Evolutionary conservation across 2,888 invertebrate genomes (phyloP), one percentile per base, ranked within the genome.

Genomic region (Venusia cambrica): DNA sequence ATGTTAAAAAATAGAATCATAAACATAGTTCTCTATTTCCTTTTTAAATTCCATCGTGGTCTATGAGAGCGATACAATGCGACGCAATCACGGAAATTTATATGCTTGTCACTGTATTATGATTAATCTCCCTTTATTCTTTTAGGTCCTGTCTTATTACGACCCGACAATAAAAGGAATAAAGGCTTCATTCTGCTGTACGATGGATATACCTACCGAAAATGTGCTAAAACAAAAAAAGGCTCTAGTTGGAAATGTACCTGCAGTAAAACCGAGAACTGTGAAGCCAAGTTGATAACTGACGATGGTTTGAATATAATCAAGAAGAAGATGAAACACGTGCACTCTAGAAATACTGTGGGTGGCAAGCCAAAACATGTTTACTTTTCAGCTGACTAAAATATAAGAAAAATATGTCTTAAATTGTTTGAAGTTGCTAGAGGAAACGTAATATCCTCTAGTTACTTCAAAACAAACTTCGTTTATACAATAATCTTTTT

Each of bases 231-330:
- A 28, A 83, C 85, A 1, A 85, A 81, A 40, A 83, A 76, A 19
- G 85, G 85, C 0, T 63, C 60, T 0, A 76, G 79, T 0, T 87
- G 85, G 85, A 83, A 76, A 34, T 87, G 85, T 40, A 61, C 70
- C 0, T 54, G 60, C 1, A 75, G 70, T 29, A 83, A 83, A 48
- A 48, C 57, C 0, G 74, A 77, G 0, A 67, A 65, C 0, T 87
- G 85, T 30, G 61, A 69, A 6, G 79, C 70, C 0, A 61, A 55
- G 1, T 25, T 80, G 12, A 63, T 56, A 0, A 85, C 85, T 0
- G 84, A 84, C 45, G 68, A 76, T 2, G 61, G 67, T 38, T 53
- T 85, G 2, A 67, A 73, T 14, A 61, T 85, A 0, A 73, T 87
- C 0, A 37, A 54, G 0, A 49, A 21, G 2, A 79, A 72, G 38